Evolutionary conservation across 2,797 vertebrate genomes (phyloP).

Genomic region (Enteromius radiatus): DNA sequence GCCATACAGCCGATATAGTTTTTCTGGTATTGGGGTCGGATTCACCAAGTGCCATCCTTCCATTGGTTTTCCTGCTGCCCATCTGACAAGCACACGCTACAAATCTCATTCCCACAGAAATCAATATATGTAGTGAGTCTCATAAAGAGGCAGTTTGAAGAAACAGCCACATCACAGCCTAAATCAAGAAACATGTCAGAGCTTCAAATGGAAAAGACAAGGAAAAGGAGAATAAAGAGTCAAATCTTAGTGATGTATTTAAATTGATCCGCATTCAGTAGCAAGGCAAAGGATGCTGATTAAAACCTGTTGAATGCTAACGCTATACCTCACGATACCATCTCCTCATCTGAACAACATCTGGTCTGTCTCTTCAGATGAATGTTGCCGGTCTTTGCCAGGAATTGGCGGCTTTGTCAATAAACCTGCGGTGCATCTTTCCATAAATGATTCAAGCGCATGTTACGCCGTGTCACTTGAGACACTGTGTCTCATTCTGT

Average conservation of each 20-base stretch:
- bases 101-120: conserved; percentile 75
- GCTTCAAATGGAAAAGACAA: conserved; percentile 64
- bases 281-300: conserved; percentile 58
- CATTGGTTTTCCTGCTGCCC: neutral
- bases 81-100: conserved; percentile 62
- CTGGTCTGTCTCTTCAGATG: conserved; percentile 64
- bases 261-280: conserved; percentile 51
- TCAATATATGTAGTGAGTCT: conserved; percentile 72
- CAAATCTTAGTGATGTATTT: conserved; percentile 51
- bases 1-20: neutral
- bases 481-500: neutral
- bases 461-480: neutral
- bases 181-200: conserved; percentile 75
- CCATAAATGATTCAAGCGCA: conserved; percentile 8
- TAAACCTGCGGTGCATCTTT: neutral
- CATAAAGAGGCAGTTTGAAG: conserved; percentile 73
- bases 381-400: conserved; percentile 64
- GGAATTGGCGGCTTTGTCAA: conserved; percentile 30
- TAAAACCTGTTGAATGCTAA: conserved; percentile 65
- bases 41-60: neutral
- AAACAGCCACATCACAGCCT: conserved; percentile 71
- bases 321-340: conserved; percentile 64
- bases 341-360: conserved; percentile 65
- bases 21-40: conserved; percentile 16
- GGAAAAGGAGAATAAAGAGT: conserved; percentile 43